Evolutionary conservation across 2,113 vertebrate species (phyloP).

Genomic region (Scomber colias): DNA sequence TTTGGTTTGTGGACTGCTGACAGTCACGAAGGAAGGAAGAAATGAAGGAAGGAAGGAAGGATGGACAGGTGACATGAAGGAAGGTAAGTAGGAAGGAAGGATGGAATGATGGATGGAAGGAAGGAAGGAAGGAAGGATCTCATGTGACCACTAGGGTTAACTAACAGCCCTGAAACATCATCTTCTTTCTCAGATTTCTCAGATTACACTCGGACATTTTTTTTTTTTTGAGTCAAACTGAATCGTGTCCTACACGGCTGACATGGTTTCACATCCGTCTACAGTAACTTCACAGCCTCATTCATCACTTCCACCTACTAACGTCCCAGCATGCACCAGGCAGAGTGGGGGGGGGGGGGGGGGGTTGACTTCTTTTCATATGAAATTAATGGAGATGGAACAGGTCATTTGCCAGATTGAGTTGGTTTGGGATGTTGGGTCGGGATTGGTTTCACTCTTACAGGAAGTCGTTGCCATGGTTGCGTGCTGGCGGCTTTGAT

Average conservation of each 20-base stretch:
- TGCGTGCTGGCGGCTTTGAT: conserved; percentile 1
- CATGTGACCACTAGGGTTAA: too few species aligned
- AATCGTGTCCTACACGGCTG: neutral
- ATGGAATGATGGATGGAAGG: too few species aligned
- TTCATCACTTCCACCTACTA: neutral
- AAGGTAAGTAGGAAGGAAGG: too few species aligned
- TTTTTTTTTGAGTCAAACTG: neutral
- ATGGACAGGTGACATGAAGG: too few species aligned
- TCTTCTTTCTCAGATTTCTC: neutral
- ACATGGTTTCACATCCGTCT: neutral
- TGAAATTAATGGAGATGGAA: conserved; percentile 48
- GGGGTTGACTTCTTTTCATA: neutral
- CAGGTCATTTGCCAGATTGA: conserved; percentile 3
- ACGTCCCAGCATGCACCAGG: conserved; percentile 23
- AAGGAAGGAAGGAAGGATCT: too few species aligned
- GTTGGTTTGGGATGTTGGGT: neutral
- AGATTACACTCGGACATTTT: neutral
- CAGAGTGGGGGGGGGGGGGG: too few species aligned
- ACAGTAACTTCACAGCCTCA: neutral
- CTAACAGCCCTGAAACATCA: too few species aligned
- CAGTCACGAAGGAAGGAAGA: too few species aligned
- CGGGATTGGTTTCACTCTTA: neutral
- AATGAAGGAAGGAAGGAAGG: too few species aligned
- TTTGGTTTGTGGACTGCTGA: too few species aligned
- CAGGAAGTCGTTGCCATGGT: neutral